Base-by-base conservation (phyloP, 2,797 vertebrate species). In the Myotis pilosus region DNA sequence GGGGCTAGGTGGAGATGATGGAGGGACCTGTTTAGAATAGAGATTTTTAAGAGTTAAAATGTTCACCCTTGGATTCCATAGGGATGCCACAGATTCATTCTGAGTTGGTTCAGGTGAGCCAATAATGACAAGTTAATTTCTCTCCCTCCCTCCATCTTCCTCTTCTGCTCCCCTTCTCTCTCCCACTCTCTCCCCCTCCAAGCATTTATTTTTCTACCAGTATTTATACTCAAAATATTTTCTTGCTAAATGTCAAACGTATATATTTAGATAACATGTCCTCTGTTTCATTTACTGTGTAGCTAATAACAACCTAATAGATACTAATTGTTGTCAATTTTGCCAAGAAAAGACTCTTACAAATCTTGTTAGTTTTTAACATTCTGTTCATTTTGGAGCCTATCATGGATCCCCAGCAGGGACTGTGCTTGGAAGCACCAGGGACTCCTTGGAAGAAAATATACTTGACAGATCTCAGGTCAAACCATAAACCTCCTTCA, bases 401-500 rank as follows among this genome's bases (percentile, higher is more conserved):
- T 92, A 60, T 96, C 92, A 91, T 95, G 94, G 91, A 97, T 92
- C 92, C 68, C 96, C 97, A 96, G 94, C 95, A 96, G 96, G 97
- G 95, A 25, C 64, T 94, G 81, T 97, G 94, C 96, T 97, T 97
- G 36, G 94, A 98, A 97, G 91, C 96, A 89, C 97, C 95, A 92
- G 93, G 94, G 93, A 97, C 96, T 98, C 96, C 92, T 98, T 97
- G 97, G 97, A 97, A 96, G 96, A 97, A 98, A 98, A 97, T 87
- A 96, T 95, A 97, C 91, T 96, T 97, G 97, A 98, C 97, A 98
- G 96, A 97, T 98, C 95, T 97, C 93, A 93, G 97, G 97, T 98
- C 97, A 97, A 96, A 96, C 95, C 62, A 83, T 96, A 97, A 95
- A 97, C 96, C 96, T 97, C 89, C 94, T 95, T 98, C 96, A 96